These are phyloP conservation scores for Spondyliosoma cantharus DNA, from an alignment of 2,797 vertebrate genomes.

Conservation along the genomic window DNA sequence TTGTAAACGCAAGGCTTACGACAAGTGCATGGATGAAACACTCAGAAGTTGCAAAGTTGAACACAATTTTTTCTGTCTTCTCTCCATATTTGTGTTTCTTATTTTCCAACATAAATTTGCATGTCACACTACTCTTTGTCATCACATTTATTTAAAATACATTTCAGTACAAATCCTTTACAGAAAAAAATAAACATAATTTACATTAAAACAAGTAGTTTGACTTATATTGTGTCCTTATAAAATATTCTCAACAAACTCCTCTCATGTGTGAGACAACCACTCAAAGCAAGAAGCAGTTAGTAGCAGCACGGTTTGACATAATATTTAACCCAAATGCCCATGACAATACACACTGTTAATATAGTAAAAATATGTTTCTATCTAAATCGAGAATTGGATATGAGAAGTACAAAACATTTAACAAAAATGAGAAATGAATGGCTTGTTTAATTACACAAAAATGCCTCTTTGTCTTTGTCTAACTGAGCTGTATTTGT, in stretches of 20 bases:
- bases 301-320: slow-evolving; percentile 66
- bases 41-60: background rate
- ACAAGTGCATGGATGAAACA: background rate
- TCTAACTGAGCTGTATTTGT: slow-evolving; percentile 2
- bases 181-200: slow-evolving; percentile 55
- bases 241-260: slow-evolving; percentile 60
- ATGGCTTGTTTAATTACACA: slow-evolving; percentile 43
- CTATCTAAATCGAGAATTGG: slow-evolving; percentile 48
- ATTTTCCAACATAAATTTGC: slow-evolving; percentile 18
- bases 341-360: slow-evolving; percentile 51
- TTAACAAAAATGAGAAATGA: slow-evolving; percentile 47
- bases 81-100: slow-evolving; percentile 17
- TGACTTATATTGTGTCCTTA: slow-evolving; percentile 42
- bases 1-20: background rate
- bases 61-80: background rate
- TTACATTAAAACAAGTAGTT: slow-evolving; percentile 53
- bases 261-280: slow-evolving; percentile 47
- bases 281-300: slow-evolving; percentile 62
- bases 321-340: slow-evolving; percentile 53
- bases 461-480: slow-evolving; percentile 23
- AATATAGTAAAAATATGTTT: slow-evolving; percentile 47
- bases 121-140: slow-evolving; percentile 21
- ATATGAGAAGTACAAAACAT: slow-evolving; percentile 57
- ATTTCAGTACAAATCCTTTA: slow-evolving; percentile 71
- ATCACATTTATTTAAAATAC: slow-evolving; percentile 73